Evolutionary conservation across 1,140 invertebrate genomes (phyloP).

Genomic region (Lycorma delicatula): DNA sequence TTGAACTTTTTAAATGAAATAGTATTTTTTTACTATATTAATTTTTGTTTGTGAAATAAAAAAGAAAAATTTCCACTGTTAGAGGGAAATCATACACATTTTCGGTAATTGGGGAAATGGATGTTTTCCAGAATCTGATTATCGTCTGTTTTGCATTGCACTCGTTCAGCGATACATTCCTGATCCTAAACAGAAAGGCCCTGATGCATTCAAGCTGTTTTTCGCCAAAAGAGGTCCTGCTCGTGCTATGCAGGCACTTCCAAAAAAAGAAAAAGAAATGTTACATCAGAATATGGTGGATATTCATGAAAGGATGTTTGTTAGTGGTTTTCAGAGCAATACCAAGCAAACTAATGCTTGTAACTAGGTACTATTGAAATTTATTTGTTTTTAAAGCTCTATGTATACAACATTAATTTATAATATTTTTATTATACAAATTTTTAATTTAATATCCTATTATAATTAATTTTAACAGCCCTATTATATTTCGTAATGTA

Average conservation of each 20-base stretch:
- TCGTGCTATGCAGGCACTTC: slow-evolving; percentile 20
- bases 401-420: too few species aligned
- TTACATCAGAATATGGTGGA: slow-evolving; percentile 35
- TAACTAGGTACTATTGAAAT: slow-evolving; percentile 45
- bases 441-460: too few species aligned
- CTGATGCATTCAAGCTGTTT: slow-evolving; percentile 31
- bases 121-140: slow-evolving; percentile 31
- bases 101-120: too few species aligned
- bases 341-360: slow-evolving; percentile 39
- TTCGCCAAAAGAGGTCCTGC: slow-evolving; percentile 30
- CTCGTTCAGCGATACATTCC: slow-evolving; percentile 35
- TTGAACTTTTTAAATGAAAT: too few species aligned
- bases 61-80: too few species aligned
- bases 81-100: too few species aligned
- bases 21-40: too few species aligned
- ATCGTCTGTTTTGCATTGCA: slow-evolving; percentile 39
- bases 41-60: too few species aligned
- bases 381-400: too few species aligned
- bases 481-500: too few species aligned
- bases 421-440: too few species aligned
- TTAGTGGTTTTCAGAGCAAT: slow-evolving; percentile 39
- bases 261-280: slow-evolving; percentile 33
- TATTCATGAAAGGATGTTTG: slow-evolving; percentile 38
- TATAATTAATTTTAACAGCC: too few species aligned
- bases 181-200: slow-evolving; percentile 10